These are phyloP conservation scores for Nyctibius bracteatus DNA, from an alignment of 2,113 vertebrate genomes.

Conservation along the genomic window DNA sequence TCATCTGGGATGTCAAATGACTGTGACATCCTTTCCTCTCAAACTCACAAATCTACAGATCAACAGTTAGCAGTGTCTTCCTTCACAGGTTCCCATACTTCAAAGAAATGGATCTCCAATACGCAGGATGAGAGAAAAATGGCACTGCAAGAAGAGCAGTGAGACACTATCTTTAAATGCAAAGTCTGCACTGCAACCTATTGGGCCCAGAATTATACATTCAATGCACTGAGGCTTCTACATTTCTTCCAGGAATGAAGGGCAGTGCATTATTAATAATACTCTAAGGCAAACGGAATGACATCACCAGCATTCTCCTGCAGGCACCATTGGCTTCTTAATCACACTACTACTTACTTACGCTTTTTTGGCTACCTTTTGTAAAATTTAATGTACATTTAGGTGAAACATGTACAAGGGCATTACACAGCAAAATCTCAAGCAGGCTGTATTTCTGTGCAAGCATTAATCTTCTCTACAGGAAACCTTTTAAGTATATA, in stretches of 20 bases:
- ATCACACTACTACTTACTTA: not conserved
- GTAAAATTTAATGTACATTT: not conserved
- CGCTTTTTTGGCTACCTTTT: not conserved
- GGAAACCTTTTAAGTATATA: not conserved
- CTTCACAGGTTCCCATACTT: not conserved
- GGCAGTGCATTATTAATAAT: not conserved
- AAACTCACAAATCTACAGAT: not conserved
- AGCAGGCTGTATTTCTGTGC: not conserved
- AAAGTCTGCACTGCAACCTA: not conserved
- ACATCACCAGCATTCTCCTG: not conserved
- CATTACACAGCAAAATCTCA: not conserved
- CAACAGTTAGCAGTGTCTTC: not conserved
- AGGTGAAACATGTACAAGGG: not conserved
- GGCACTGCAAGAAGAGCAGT: not conserved
- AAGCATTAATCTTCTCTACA: not conserved
- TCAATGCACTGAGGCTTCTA: not conserved
- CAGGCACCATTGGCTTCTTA: not conserved
- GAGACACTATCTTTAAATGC: not conserved
- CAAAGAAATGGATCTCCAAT: not conserved
- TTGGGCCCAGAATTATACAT: not conserved
- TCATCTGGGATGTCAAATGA: not conserved
- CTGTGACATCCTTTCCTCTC: not conserved
- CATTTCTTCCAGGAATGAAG: not conserved
- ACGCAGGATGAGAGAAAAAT: not conserved
- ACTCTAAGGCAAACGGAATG: not conserved